Evolutionary conservation across 2,888 invertebrate genomes (phyloP).

Genomic region (Luffia ferchaultella): DNA sequence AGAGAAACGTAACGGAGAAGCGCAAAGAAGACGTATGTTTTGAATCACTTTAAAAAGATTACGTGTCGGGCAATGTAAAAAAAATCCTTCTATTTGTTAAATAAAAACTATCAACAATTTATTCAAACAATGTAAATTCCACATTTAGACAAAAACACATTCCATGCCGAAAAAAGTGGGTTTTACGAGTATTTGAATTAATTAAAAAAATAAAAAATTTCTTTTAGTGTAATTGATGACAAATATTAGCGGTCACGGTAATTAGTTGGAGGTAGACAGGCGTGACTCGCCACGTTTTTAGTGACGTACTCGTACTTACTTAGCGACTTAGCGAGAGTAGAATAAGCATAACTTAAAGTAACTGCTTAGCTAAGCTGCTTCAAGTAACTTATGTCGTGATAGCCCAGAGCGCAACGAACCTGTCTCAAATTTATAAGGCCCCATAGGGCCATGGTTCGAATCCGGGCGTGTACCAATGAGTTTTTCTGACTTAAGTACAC

Average conservation of each 20-base stretch:
- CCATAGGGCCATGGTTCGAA: too few relatives aligned
- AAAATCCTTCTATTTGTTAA: not conserved
- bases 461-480: too few relatives aligned
- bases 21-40: not conserved
- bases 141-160: not conserved
- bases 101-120: not conserved
- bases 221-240: slow-evolving; percentile 29
- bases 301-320: too few relatives aligned
- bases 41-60: not conserved
- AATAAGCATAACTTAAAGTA: too few relatives aligned
- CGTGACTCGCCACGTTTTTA: slow-evolving; percentile 7
- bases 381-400: too few relatives aligned
- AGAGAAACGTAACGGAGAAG: too few relatives aligned
- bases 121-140: not conserved
- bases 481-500: too few relatives aligned
- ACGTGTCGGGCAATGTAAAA: not conserved
- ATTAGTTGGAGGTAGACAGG: slow-evolving; percentile 27
- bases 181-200: not conserved
- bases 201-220: slow-evolving; percentile 4
- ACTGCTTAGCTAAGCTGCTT: too few relatives aligned
- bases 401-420: too few relatives aligned
- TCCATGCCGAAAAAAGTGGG: not conserved
- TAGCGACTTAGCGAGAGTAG: too few relatives aligned
- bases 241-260: slow-evolving; percentile 51
- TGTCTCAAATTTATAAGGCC: too few relatives aligned